Evolutionary conservation across 2,888 invertebrate genomes (phyloP).

Genomic region (Chaitophorus viminalis): DNA sequence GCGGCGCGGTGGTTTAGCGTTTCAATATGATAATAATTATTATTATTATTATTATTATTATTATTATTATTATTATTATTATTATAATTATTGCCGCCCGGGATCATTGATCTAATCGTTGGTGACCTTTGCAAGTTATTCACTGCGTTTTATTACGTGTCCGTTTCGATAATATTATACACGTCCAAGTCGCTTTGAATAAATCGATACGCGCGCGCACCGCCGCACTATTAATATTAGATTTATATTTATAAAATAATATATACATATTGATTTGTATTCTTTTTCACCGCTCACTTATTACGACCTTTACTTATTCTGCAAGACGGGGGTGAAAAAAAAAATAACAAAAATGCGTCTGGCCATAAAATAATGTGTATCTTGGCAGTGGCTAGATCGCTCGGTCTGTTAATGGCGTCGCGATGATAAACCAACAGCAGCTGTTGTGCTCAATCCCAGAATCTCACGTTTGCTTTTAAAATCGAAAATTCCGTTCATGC

Average conservation of each 20-base stretch:
- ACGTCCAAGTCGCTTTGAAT: not conserved
- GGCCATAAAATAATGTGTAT: not conserved
- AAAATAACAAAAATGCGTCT: not conserved
- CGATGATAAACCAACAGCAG: not conserved
- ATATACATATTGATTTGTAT: too few relatives aligned
- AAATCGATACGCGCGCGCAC: not conserved
- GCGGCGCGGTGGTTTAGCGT: not conserved
- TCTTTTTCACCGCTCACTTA: not conserved
- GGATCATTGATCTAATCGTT: conserved; percentile 48
- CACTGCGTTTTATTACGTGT: not conserved
- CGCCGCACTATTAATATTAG: too few relatives aligned
- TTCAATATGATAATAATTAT: too few relatives aligned
- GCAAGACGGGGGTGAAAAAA: not conserved
- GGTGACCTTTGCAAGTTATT: conserved; percentile 30
- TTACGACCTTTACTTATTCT: not conserved
- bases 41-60: too few relatives aligned
- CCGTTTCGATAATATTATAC: not conserved
- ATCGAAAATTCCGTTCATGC: not conserved
- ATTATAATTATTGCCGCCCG: not conserved
- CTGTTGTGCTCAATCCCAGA: not conserved
- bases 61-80: not conserved
- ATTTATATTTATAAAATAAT: too few relatives aligned
- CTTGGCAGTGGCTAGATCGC: not conserved
- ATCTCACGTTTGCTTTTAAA: not conserved
- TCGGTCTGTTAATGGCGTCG: not conserved